Conservation (phyloP, 53 echinoderm and acorn worm species). For the Astropecten irregularis region DNA sequence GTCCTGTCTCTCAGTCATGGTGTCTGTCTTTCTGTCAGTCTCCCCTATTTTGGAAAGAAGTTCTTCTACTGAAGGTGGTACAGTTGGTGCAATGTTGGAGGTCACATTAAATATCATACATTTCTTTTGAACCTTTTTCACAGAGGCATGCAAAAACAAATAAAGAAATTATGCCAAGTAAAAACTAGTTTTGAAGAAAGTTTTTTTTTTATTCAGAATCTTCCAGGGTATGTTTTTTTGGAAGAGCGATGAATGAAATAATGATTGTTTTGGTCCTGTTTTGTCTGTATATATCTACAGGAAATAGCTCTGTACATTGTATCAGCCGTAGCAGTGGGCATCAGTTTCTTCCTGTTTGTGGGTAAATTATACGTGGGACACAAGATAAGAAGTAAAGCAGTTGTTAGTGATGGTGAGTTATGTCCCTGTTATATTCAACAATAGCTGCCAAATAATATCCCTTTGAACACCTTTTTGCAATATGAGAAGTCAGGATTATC, state of each 20-base stretch:
- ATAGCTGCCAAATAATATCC: not conserved
- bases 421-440: not conserved
- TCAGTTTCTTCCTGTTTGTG: constrained; percentile 18
- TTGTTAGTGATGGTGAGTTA: constrained; percentile 60
- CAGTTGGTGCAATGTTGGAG: too few species aligned
- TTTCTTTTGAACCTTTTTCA: too few species aligned
- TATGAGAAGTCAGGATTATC: not conserved
- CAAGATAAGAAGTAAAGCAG: constrained; percentile 48
- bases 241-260: not conserved
- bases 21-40: too few species aligned
- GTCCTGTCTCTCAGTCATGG: too few species aligned
- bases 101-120: too few species aligned
- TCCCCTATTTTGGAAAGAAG: too few species aligned
- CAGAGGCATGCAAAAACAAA: too few species aligned
- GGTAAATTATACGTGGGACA: constrained; percentile 54
- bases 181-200: too few species aligned
- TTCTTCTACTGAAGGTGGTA: too few species aligned
- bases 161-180: too few species aligned
- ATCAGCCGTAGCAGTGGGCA: constrained; percentile 17
- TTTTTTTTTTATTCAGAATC: not conserved
- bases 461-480: not conserved
- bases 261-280: not conserved
- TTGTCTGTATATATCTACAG: constrained; percentile 2
- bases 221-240: not conserved
- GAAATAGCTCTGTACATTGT: constrained; percentile 40